These are phyloP conservation scores for Sphaeramia orbicularis DNA, from an alignment of 2,797 vertebrate genomes.

Conservation along the genomic window DNA sequence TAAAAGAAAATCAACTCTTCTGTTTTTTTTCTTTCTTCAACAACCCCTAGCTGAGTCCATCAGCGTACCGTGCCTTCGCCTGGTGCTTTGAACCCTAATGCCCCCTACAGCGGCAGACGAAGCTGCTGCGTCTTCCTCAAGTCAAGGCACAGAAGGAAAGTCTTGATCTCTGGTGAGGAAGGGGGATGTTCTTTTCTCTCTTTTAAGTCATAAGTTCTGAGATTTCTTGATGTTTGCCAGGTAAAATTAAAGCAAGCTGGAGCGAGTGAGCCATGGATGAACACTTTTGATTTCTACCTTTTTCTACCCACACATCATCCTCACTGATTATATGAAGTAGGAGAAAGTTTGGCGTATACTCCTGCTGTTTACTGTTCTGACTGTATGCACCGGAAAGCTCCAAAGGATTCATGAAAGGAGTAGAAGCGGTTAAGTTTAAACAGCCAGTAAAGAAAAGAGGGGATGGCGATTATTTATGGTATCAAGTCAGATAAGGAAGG, in stretches of 20 bases:
- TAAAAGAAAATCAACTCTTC: no score
- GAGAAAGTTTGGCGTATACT: conserved; percentile 13
- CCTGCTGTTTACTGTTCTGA: conserved; percentile 6
- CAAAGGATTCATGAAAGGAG: conserved; percentile 40
- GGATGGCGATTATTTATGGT: conserved; percentile 38
- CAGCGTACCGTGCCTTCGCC: neutral
- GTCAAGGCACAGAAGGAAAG: conserved; percentile 20
- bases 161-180: conserved; percentile 50
- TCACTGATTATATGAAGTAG: conserved; percentile 19
- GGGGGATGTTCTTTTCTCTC: neutral
- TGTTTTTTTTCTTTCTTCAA: conserved; percentile 17
- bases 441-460: conserved; percentile 24
- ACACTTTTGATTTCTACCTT: conserved; percentile 37
- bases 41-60: conserved; percentile 29
- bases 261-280: conserved; percentile 29
- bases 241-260: conserved; percentile 59
- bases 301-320: conserved; percentile 21
- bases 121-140: conserved; percentile 29
- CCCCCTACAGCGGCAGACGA: conserved; percentile 30
- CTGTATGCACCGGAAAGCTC: conserved; percentile 20
- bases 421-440: conserved; percentile 43
- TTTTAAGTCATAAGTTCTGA: conserved; percentile 29
- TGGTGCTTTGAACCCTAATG: conserved; percentile 37
- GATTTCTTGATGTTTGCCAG: conserved; percentile 49
- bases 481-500: conserved; percentile 19